phyloP scores from a whole-genome alignment of 2,797 vertebrate genomes.

The Crocodylus rhombifer region DNA sequence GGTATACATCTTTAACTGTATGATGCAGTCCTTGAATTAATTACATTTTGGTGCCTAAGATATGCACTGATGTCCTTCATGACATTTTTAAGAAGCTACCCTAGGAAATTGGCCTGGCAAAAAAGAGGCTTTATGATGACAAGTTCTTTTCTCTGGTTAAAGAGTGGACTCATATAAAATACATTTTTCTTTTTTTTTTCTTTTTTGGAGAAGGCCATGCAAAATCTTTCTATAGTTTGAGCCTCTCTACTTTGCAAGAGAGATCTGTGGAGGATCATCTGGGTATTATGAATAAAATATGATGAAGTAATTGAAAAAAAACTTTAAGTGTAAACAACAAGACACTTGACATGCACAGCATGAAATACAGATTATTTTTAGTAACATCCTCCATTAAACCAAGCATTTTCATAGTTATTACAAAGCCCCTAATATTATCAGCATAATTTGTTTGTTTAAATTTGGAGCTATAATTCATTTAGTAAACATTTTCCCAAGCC shows the following conservation, averaged over 20 bases:
- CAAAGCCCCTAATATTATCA: background rate
- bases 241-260: background rate
- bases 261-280: background rate
- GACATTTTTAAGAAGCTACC: background rate
- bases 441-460: background rate
- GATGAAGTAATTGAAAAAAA: fast-evolving
- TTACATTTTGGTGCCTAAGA: background rate
- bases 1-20: background rate
- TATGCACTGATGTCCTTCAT: background rate
- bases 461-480: background rate
- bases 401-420: background rate
- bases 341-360: no score
- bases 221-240: background rate
- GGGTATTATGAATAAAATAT: background rate
- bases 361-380: background rate
- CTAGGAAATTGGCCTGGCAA: background rate
- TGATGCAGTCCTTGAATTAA: background rate
- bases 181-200: background rate
- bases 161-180: no score
- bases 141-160: no score
- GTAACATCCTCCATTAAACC: background rate
- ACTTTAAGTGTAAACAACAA: no score
- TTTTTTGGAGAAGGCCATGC: background rate
- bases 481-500: conserved; percentile 40
- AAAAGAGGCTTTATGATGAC: no score